These are phyloP conservation scores for Hycleus phaleratus DNA, from an alignment of 1,140 invertebrate species.

Conservation along the genomic window DNA sequence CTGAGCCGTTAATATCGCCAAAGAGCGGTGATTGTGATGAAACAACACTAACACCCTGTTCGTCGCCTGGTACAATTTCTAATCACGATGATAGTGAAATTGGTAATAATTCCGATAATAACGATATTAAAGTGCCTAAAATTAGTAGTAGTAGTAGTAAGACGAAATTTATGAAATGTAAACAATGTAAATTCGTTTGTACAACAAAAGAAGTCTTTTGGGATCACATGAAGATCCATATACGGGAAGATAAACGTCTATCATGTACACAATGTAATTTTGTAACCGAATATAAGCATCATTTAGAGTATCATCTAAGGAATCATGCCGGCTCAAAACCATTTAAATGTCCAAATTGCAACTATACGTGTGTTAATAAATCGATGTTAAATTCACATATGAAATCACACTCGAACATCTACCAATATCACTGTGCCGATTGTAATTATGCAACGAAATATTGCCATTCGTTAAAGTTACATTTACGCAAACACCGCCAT, in stretches of 20 bases:
- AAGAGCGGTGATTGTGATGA: constrained; percentile 15
- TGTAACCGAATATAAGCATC: constrained; percentile 98
- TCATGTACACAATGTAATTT: constrained; percentile 90
- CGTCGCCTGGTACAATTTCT: constrained; percentile 15
- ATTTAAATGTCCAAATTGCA: constrained; percentile 89
- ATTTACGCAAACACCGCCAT: constrained; percentile 87
- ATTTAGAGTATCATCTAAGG: constrained; percentile 92
- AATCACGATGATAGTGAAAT: constrained; percentile 20
- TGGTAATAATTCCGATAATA: constrained; percentile 44
- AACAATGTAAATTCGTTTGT: constrained; percentile 79
- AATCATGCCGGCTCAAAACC: constrained; percentile 96
- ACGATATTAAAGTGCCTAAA: constrained; percentile 61
- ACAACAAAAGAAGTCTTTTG: constrained; percentile 89
- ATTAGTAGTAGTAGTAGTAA: constrained; percentile 70
- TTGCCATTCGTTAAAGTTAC: constrained; percentile 93
- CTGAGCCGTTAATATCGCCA: constrained; percentile 32
- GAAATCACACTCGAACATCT: constrained; percentile 95
- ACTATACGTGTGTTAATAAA: constrained; percentile 95
- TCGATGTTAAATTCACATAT: constrained; percentile 99
- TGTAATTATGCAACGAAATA: constrained; percentile 99
- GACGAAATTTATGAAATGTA: constrained; percentile 85
- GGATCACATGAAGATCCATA: constrained; percentile 85
- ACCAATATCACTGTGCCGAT: constrained; percentile 90
- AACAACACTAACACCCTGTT: constrained; percentile 13
- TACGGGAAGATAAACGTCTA: constrained; percentile 86